Percentiles rank a stretch among this genome's conserved stretches.
These are phyloP conservation scores for Euleptes europaea DNA, from an alignment of 2,113 vertebrate species.

Conservation along the genomic window DNA sequence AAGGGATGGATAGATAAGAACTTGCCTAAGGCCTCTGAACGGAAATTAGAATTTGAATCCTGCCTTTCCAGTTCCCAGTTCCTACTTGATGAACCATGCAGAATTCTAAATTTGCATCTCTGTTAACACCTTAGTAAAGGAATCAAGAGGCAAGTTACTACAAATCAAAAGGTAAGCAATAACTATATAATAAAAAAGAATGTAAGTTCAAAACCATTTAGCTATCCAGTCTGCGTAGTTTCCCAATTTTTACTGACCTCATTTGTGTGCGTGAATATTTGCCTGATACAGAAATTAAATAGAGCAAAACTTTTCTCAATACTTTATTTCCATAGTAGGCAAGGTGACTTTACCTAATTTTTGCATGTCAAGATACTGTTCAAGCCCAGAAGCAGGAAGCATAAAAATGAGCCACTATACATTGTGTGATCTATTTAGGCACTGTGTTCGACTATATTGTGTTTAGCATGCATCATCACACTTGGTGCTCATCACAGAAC, in stretches of 20 bases:
- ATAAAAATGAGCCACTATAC: no score
- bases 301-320: no score
- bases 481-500: background rate
- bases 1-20: background rate
- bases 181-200: background rate
- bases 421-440: background rate
- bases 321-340: background rate
- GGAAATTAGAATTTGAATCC: background rate
- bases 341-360: background rate
- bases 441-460: background rate
- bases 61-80: background rate
- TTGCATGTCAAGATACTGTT: background rate
- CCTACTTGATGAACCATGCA: background rate
- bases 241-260: background rate
- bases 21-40: background rate
- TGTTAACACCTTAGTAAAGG: background rate
- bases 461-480: background rate
- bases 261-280: background rate
- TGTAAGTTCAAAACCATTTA: background rate
- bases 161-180: background rate
- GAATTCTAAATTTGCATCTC: background rate
- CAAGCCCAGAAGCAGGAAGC: no score
- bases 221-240: background rate
- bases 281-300: background rate
- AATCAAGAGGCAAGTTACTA: background rate